Percentiles rank a stretch among this genome's conserved stretches.
Conservation (phyloP, 30 jellyfish, hydroid and myxozoan genomes). For the Rhopilema esculentum region DNA sequence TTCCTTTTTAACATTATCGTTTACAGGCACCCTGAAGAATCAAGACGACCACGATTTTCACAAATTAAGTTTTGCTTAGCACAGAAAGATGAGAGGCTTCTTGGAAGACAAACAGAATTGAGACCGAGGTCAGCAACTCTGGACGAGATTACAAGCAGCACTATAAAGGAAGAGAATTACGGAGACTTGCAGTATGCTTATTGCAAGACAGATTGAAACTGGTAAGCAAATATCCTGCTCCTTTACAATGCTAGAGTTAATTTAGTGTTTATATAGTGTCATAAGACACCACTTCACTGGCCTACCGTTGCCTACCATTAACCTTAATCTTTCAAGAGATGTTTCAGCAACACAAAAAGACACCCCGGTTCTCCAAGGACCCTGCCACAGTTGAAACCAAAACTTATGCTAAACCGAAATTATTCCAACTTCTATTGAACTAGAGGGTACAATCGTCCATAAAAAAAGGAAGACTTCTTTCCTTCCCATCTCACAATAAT, state of each 20-base stretch:
- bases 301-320: too few relatives aligned
- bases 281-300: too few relatives aligned
- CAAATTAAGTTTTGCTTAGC: constrained; percentile 80
- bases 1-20: too few relatives aligned
- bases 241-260: neutral
- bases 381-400: too few relatives aligned
- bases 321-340: too few relatives aligned
- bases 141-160: constrained; percentile 47
- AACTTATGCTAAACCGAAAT: too few relatives aligned
- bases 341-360: neutral
- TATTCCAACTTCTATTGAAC: too few relatives aligned
- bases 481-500: too few relatives aligned
- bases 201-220: constrained; percentile 77
- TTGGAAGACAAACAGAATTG: constrained; percentile 60
- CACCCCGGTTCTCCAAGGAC: neutral
- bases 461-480: too few relatives aligned
- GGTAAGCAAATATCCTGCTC: neutral
- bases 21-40: constrained; percentile 93
- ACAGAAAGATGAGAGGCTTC: constrained; percentile 84
- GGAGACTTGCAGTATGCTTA: constrained; percentile 84
- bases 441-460: too few relatives aligned
- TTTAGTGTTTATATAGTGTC: neutral
- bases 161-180: constrained; percentile 59
- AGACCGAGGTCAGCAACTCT: constrained; percentile 78
- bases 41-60: constrained; percentile 81